phyloP scores from a whole-genome alignment of 1,140 invertebrate genomes.

The Fragariocoptes setiger region DNA sequence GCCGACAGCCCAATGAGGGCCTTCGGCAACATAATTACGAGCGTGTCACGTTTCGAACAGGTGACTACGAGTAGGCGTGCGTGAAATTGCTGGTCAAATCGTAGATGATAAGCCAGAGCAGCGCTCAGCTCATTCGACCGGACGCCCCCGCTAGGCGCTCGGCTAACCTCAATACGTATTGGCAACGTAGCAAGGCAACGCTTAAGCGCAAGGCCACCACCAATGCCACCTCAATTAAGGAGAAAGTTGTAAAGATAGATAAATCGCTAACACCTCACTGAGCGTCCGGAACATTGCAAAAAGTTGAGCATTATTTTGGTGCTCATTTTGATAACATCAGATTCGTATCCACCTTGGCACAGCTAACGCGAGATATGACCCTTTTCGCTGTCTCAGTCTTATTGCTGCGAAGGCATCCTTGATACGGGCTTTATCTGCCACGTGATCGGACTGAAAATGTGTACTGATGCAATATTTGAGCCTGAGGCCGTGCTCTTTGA shows the following conservation, averaged over 20 bases:
- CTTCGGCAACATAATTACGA: too few relatives aligned
- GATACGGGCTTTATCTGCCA: conserved; percentile 68
- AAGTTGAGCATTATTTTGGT: conserved; percentile 29
- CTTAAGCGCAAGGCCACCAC: too few relatives aligned
- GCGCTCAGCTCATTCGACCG: too few relatives aligned
- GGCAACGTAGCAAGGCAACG: too few relatives aligned
- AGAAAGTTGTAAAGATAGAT: conserved; percentile 33
- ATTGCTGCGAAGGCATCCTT: conserved; percentile 38
- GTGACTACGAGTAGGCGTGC: conserved; percentile 11
- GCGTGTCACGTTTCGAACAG: too few relatives aligned
- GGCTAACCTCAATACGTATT: too few relatives aligned
- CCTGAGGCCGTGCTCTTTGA: conserved; percentile 47
- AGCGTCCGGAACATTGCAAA: conserved; percentile 40
- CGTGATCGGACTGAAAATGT: conserved; percentile 92
- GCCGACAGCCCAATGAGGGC: too few relatives aligned
- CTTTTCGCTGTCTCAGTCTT: conserved; percentile 21
- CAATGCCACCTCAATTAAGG: conserved; percentile 17
- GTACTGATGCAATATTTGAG: conserved; percentile 36
- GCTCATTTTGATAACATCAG: conserved; percentile 36
- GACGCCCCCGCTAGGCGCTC: too few relatives aligned
- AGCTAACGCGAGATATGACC: conserved; percentile 45
- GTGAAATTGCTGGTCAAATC: too few relatives aligned
- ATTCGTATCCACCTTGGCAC: conserved; percentile 51
- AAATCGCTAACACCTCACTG: conserved; percentile 32
- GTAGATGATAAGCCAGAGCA: too few relatives aligned